Evolutionary conservation across 2,113 vertebrate genomes (phyloP), one percentile per base, ranked within the genome.

Genomic region (Australoheros scitulus): DNA sequence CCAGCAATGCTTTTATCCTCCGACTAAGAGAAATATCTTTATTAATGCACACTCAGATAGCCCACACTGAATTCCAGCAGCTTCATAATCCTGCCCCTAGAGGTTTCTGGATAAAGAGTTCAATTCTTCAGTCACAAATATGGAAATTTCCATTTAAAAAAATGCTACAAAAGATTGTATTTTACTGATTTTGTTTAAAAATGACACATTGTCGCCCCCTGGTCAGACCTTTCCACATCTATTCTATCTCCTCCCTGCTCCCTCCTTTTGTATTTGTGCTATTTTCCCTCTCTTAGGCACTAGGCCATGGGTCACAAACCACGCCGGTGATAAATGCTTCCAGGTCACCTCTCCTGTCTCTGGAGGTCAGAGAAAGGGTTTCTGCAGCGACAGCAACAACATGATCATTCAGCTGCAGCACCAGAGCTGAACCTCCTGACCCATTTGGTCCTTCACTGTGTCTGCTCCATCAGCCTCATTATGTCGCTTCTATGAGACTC

Each of bases 241-340:
- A 75, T 65, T 68, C 29, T 65, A 34, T 65, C 72, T 60, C 74
- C 59, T 58, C 26, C 43, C 2, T 8, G 22, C 11, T 43, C 17
- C 32, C 58, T 50, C 60, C 58, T 43, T 47, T 32, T 68, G 43
- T 57, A 61, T 57, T 72, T 75, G 32, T 22, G 59, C 17, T 81
- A 78, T 79, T 58, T 79, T 75, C 43, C 60, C 56, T 77, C 72
- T 91, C 79, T 82, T 75, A 64, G 80, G 86, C 75, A 32, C 52
- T 15, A 61, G 91, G 85, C 86, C 85, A 85, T 2, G 41, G 90
- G 86, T 93, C 91, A 91, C 77, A 90, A 87, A 85, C 78, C 89
- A 78, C 59, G 9, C 78, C 77, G 88, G 92, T 93, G 93, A 94
- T 92, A 92, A 94, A 93, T 92, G 90, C 92, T 93, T 93, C 92